These are phyloP conservation scores for Ivindomyrus marchei DNA, from an alignment of 2,113 vertebrate species.

Conservation along the genomic window DNA sequence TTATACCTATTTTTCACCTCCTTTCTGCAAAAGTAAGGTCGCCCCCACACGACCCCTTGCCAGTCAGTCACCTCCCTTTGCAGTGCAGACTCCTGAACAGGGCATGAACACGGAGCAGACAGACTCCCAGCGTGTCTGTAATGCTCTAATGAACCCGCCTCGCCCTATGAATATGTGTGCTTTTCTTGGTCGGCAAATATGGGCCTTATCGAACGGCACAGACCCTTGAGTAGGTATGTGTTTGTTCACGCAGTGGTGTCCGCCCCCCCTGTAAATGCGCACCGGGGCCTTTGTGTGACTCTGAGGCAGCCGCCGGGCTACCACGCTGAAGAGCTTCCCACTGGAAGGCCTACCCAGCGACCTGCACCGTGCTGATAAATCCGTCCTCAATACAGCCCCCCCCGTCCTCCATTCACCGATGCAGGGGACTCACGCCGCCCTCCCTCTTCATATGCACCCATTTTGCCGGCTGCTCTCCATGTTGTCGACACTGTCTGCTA, in stretches of 20 bases:
- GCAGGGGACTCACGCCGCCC: neutral
- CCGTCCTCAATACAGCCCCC: neutral
- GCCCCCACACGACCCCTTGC: constrained; percentile 13
- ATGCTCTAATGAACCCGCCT: constrained; percentile 47
- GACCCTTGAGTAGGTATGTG: constrained; percentile 27
- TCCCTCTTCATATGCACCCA: neutral
- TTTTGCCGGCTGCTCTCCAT: neutral
- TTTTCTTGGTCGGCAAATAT: constrained; percentile 35
- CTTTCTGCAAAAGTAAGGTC: constrained; percentile 1
- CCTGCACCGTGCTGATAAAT: constrained; percentile 14
- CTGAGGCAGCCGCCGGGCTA: neutral
- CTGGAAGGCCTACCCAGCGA: neutral
- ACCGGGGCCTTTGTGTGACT: neutral
- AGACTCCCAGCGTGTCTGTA: constrained; percentile 39
- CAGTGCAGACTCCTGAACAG: constrained; percentile 8
- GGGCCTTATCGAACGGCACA: constrained; percentile 36
- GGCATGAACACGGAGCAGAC: constrained; percentile 21
- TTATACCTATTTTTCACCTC: constrained; percentile 15
- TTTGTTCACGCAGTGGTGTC: constrained; percentile 32
- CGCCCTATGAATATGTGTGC: constrained; percentile 46
- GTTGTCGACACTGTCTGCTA: neutral
- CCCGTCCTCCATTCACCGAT: neutral
- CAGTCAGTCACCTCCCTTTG: neutral
- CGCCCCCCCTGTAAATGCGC: constrained; percentile 17
- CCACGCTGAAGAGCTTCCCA: neutral